Percentiles rank a stretch among this genome's conserved stretches.
Evolutionary conservation across 2,113 vertebrate species (phyloP).

Genomic region (Leptosomus discolor): DNA sequence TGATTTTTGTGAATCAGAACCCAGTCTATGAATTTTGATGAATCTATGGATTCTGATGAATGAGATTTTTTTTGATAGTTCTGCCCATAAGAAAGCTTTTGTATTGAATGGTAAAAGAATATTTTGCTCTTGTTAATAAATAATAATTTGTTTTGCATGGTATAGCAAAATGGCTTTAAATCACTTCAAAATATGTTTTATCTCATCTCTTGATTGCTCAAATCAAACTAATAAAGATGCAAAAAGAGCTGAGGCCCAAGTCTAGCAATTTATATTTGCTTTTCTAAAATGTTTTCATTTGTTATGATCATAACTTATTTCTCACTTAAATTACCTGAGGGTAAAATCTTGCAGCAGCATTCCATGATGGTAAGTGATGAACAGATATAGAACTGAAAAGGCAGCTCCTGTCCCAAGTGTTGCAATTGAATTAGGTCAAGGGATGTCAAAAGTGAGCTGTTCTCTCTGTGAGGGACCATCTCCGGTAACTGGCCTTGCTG

Average conservation of each 20-base stretch:
- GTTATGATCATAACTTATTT: not conserved
- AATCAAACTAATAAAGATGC: not conserved
- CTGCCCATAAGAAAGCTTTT: not conserved
- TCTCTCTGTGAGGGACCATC: no score
- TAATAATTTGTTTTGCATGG: not conserved
- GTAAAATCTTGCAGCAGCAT: not conserved
- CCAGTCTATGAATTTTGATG: not conserved
- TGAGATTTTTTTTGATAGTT: not conserved
- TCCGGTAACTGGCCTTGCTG: not conserved
- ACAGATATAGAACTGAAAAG: not conserved
- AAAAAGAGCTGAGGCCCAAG: not conserved
- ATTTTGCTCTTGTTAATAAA: not conserved
- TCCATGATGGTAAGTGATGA: not conserved
- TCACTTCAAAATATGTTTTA: not conserved
- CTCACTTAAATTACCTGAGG: not conserved
- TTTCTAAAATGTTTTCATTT: not conserved
- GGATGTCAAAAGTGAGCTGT: not conserved
- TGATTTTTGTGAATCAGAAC: not conserved
- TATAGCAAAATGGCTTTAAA: not conserved
- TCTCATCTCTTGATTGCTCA: not conserved
- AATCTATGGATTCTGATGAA: not conserved
- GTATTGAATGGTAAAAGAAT: not conserved
- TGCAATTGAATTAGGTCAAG: no score
- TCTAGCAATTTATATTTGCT: not conserved
- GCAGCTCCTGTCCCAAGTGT: not conserved